Percentiles rank a stretch among this genome's conserved stretches.
Evolutionary conservation across 2,113 vertebrate species (phyloP).

Genomic region (Helogale parvula): DNA sequence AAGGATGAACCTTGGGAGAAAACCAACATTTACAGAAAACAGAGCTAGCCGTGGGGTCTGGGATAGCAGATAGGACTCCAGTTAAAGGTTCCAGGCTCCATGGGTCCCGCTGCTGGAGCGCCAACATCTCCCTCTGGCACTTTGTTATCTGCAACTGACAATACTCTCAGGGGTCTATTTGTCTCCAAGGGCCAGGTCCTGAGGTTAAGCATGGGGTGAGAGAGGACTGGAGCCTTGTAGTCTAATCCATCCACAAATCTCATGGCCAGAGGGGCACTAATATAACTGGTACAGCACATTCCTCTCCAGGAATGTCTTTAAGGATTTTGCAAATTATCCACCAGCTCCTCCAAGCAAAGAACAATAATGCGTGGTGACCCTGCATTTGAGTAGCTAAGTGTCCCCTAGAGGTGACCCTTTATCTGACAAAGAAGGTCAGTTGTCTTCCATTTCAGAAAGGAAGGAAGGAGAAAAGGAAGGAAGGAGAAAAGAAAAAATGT

Average conservation of each 20-base stretch:
- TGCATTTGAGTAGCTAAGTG: neutral
- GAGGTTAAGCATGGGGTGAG: neutral
- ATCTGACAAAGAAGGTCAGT: neutral
- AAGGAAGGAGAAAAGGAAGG: neutral
- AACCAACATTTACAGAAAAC: neutral
- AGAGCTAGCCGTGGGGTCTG: neutral
- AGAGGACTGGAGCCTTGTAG: neutral
- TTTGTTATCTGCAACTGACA: neutral
- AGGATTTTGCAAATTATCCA: neutral
- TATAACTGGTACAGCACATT: neutral
- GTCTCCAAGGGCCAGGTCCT: neutral
- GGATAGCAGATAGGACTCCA: neutral
- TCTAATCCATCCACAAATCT: neutral
- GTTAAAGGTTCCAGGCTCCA: neutral
- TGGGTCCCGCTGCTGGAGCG: fast-evolving
- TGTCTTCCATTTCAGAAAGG: neutral
- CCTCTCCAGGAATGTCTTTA: neutral
- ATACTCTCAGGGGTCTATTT: neutral
- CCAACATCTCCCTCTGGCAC: neutral
- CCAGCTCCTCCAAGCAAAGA: neutral
- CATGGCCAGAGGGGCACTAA: neutral
- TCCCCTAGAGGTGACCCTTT: neutral
- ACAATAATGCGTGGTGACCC: neutral
- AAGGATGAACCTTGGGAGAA: neutral
- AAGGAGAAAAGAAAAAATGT: neutral